Conservation (phyloP, 1,140 invertebrate genomes). For the Lordiphosa clarofinis region DNA sequence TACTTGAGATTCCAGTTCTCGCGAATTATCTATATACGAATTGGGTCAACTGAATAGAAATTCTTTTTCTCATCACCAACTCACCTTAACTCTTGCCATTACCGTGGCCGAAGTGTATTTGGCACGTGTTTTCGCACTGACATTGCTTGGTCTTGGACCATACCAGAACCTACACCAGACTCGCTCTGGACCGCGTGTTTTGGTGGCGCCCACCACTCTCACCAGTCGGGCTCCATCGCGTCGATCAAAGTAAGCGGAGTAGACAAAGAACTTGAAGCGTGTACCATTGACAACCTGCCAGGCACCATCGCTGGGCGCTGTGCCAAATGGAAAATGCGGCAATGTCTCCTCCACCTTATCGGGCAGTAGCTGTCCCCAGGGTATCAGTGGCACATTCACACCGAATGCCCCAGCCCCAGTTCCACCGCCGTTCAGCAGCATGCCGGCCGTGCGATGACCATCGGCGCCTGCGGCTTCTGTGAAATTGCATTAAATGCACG, state of each 20-base stretch:
- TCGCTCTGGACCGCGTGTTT: slow-evolving; percentile 89
- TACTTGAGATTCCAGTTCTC: slow-evolving; percentile 97
- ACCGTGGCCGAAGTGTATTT: slow-evolving; percentile 84
- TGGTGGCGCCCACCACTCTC: slow-evolving; percentile 92
- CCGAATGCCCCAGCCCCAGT: slow-evolving; percentile 37
- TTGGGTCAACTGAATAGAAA: neutral
- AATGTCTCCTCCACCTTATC: slow-evolving; percentile 80
- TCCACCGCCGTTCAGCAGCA: slow-evolving; percentile 55
- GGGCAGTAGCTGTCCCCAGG: slow-evolving; percentile 74
- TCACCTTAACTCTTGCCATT: slow-evolving; percentile 88
- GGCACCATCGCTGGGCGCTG: slow-evolving; percentile 80
- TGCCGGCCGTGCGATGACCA: slow-evolving; percentile 67
- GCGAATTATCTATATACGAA: slow-evolving; percentile 84
- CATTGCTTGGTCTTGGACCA: slow-evolving; percentile 63
- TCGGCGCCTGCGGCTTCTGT: slow-evolving; percentile 69
- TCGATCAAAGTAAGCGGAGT: slow-evolving; percentile 92
- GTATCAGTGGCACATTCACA: slow-evolving; percentile 67
- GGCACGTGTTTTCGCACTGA: slow-evolving; percentile 34
- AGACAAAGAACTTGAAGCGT: slow-evolving; percentile 94
- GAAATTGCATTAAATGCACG: slow-evolving; percentile 43
- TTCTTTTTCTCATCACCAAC: slow-evolving; percentile 3
- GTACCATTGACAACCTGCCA: slow-evolving; percentile 83
- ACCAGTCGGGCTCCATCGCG: slow-evolving; percentile 86
- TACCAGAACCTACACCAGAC: slow-evolving; percentile 94
- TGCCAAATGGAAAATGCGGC: slow-evolving; percentile 80